A percentile compares a stretch with the other conserved stretches of the same genome.
Evolutionary conservation across 2,113 vertebrate genomes (phyloP).

Genomic region (Campylomormyrus tamandua): DNA sequence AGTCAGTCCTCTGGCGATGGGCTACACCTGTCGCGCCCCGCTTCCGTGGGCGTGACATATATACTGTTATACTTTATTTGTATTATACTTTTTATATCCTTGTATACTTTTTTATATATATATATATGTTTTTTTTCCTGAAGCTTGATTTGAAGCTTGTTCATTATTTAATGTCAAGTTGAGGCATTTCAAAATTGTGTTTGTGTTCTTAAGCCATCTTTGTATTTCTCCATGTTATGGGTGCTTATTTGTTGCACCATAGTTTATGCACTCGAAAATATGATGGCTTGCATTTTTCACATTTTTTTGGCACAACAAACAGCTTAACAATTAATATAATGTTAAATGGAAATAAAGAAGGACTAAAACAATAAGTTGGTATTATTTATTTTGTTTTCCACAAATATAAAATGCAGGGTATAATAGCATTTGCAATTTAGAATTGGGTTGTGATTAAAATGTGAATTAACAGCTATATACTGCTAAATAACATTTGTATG

Average conservation of each 20-base stretch:
- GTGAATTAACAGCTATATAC: background rate
- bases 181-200: background rate
- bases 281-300: background rate
- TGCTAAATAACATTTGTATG: background rate
- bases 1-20: too few species aligned
- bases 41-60: too few species aligned
- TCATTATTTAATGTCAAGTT: background rate
- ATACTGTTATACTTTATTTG: too few species aligned
- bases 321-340: background rate
- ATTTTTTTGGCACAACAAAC: background rate
- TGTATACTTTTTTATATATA: too few species aligned
- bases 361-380: background rate
- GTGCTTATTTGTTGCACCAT: background rate
- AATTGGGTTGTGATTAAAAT: background rate
- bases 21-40: too few species aligned
- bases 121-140: too few species aligned
- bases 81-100: too few species aligned
- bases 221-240: background rate
- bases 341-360: background rate
- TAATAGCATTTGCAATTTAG: background rate
- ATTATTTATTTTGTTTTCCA: background rate
- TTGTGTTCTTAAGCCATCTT: background rate
- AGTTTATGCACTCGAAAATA: background rate
- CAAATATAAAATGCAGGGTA: background rate
- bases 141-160: too few species aligned